Conservation (phyloP, 2,888 invertebrate genomes). For the Drosophila fulvimacula region DNA sequence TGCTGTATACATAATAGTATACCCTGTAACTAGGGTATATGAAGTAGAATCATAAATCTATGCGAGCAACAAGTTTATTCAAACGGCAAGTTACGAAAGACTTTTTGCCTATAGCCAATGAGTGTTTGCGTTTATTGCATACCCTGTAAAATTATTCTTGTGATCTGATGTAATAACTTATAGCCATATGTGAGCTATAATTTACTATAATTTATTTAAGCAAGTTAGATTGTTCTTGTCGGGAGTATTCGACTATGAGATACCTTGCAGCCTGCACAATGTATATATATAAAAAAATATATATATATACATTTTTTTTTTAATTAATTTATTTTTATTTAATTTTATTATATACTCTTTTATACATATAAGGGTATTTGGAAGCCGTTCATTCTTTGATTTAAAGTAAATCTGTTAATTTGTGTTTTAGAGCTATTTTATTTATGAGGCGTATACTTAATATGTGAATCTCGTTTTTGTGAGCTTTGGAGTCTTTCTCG, state of each 20-base stretch:
- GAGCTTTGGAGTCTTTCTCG: not conserved
- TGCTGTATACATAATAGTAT: slow-evolving; percentile 11
- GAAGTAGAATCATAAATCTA: not conserved
- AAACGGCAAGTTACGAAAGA: not conserved
- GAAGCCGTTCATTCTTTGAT: not conserved
- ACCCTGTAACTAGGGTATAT: not conserved
- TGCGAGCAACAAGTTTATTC: not conserved
- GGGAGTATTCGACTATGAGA: too few relatives aligned
- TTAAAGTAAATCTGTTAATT: slow-evolving; percentile 4
- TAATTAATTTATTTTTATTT: too few relatives aligned
- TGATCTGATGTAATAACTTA: not conserved
- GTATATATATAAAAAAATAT: too few relatives aligned
- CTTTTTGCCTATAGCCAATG: not conserved
- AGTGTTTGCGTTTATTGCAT: not conserved
- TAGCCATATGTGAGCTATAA: not conserved
- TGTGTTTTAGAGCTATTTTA: slow-evolving; percentile 4
- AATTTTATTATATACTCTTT: not conserved
- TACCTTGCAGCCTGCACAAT: too few relatives aligned
- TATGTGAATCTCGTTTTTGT: slow-evolving; percentile 5
- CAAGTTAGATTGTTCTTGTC: too few relatives aligned
- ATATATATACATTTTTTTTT: too few relatives aligned
- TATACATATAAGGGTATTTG: not conserved
- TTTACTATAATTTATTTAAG: not conserved
- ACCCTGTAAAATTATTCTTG: not conserved
- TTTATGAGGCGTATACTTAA: slow-evolving; percentile 21